Conservation (phyloP, 2,113 vertebrate species). For the Epinephelus lanceolatus region DNA sequence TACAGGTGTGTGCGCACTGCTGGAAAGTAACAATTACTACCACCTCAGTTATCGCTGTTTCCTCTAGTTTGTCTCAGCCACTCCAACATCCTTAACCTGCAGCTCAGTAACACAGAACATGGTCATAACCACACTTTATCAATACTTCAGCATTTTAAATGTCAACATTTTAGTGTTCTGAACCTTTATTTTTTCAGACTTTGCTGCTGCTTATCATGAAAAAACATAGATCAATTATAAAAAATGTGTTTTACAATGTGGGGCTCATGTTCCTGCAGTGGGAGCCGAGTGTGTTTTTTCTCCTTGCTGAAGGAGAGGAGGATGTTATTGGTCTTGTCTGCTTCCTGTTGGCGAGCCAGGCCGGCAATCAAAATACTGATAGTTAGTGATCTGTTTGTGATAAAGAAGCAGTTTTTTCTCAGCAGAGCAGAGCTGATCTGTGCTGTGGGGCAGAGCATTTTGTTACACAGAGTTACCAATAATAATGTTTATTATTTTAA, state of each 20-base stretch:
- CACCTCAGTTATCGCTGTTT: not conserved
- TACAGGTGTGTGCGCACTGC: constrained; percentile 83
- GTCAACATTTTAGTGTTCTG: not conserved
- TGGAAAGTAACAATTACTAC: not conserved
- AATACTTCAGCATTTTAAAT: not conserved
- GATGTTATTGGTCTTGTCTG: constrained; percentile 53
- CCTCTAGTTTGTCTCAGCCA: not conserved
- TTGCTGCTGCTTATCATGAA: not conserved
- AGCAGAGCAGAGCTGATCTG: not conserved
- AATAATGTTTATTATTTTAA: not conserved
- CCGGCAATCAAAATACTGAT: constrained; percentile 23
- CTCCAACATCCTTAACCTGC: not conserved
- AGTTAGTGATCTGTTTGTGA: constrained; percentile 8
- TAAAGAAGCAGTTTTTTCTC: not conserved
- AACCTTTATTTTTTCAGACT: not conserved
- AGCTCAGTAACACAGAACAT: not conserved
- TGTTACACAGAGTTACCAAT: not conserved
- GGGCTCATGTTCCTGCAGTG: not conserved
- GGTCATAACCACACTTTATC: not conserved
- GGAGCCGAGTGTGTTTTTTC: constrained; percentile 17
- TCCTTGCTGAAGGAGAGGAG: constrained; percentile 15
- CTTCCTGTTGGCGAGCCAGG: constrained; percentile 39
- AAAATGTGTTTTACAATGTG: not conserved
- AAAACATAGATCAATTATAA: not conserved
- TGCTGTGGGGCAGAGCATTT: not conserved